phyloP scores from a whole-genome alignment of 2,888 invertebrate species.

The Odontomyia ornata region DNA sequence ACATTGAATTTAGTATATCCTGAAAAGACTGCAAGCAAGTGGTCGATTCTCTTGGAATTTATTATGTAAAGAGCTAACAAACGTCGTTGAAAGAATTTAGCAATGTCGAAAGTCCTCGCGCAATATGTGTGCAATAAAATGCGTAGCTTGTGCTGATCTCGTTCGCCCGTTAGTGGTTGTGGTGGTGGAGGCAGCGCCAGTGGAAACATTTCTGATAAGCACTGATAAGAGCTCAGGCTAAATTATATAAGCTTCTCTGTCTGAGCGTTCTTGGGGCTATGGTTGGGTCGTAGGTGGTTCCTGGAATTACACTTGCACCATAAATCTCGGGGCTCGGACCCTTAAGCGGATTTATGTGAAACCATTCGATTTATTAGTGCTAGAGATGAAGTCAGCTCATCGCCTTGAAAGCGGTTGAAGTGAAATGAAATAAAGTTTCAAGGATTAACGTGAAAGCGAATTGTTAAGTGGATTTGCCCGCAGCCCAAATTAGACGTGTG shows the following conservation, averaged over 20 bases:
- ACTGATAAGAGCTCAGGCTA: neutral
- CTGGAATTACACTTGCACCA: too few species aligned
- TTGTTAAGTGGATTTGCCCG: too few species aligned
- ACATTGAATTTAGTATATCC: neutral
- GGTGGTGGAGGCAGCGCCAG: neutral
- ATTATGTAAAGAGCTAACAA: slow-evolving; percentile 15
- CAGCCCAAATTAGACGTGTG: too few species aligned
- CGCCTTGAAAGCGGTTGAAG: too few species aligned
- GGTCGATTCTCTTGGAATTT: slow-evolving; percentile 14
- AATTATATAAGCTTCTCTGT: neutral
- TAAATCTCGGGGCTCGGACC: too few species aligned
- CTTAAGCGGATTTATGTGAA: too few species aligned
- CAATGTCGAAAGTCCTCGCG: neutral
- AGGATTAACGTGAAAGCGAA: too few species aligned
- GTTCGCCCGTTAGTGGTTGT: neutral
- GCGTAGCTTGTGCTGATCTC: neutral
- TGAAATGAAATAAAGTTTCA: too few species aligned
- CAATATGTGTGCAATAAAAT: neutral
- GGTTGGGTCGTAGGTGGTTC: too few species aligned
- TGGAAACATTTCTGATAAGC: slow-evolving; percentile 2
- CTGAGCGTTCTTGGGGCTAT: neutral
- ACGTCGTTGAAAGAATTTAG: neutral
- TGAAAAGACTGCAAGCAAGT: slow-evolving; percentile 21
- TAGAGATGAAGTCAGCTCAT: too few species aligned
- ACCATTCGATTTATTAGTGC: too few species aligned